Evolutionary conservation across 2,888 invertebrate genomes (phyloP).

Genomic region (Drosophila ezoana): DNA sequence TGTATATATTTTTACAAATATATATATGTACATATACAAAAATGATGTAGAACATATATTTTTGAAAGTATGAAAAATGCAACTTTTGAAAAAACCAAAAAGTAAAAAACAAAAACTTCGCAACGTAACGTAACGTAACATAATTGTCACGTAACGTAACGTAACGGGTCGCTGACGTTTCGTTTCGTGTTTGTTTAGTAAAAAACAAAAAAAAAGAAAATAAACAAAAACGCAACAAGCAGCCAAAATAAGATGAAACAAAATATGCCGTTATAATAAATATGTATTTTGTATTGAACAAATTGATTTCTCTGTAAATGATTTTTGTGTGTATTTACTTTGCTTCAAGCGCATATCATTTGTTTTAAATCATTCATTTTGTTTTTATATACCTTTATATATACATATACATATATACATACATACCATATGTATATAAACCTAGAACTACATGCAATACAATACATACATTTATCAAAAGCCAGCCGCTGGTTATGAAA

Average conservation of each 20-base stretch:
- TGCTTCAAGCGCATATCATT: constrained; percentile 49
- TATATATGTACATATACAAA: constrained; percentile 49
- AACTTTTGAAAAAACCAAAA: constrained; percentile 68
- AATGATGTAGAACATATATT: constrained; percentile 65
- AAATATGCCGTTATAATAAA: constrained; percentile 32
- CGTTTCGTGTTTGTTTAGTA: constrained; percentile 43
- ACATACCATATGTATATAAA: constrained; percentile 25
- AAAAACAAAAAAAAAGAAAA: constrained; percentile 6
- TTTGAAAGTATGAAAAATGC: constrained; percentile 73
- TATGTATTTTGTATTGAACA: constrained; percentile 45
- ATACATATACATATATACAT: constrained; percentile 17
- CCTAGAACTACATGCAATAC: not conserved
- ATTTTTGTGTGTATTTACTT: constrained; percentile 50
- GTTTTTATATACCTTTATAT: constrained; percentile 18
- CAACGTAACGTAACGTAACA: constrained; percentile 19
- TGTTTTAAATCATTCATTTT: constrained; percentile 47
- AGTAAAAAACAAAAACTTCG: constrained; percentile 32
- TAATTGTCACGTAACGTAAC: constrained; percentile 17
- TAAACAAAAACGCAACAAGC: constrained; percentile 34
- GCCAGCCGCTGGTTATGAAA: constrained; percentile 55
- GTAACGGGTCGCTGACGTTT: constrained; percentile 29
- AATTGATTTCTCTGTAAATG: constrained; percentile 31
- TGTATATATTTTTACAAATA: constrained; percentile 56
- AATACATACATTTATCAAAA: constrained; percentile 58
- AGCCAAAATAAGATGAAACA: constrained; percentile 37